Percentiles rank a stretch among this genome's conserved stretches.
Conservation (phyloP, 23 tunicate genomes). For the Halocynthia aurantium region DNA sequence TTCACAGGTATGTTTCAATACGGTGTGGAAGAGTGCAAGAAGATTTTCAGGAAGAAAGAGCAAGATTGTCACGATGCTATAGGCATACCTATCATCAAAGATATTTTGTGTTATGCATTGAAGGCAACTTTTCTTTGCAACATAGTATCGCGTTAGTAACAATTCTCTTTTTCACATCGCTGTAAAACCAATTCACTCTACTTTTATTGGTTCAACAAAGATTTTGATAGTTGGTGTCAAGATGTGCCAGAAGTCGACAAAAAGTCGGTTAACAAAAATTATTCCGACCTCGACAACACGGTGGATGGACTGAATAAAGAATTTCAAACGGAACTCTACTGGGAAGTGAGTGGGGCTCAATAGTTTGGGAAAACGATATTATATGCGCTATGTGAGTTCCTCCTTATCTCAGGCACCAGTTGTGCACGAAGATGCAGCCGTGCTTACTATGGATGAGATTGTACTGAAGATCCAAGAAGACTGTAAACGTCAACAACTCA, state of each 20-base stretch:
- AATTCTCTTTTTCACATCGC: not conserved
- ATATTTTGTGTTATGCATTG: constrained; percentile 32
- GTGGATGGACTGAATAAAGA: constrained; percentile 20
- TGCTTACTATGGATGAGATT: constrained; percentile 44
- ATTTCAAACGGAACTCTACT: constrained; percentile 27
- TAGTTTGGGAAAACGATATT: not conserved
- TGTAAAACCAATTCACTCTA: not conserved
- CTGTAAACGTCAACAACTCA: constrained; percentile 10
- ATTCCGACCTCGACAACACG: constrained; percentile 22
- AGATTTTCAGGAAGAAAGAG: constrained; percentile 24
- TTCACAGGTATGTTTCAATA: constrained; percentile 34
- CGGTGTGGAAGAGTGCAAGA: constrained; percentile 45
- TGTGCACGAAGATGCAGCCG: constrained; percentile 26
- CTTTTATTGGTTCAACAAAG: not conserved
- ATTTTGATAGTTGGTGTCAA: constrained; percentile 43
- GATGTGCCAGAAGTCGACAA: constrained; percentile 31
- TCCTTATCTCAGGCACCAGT: constrained; percentile 20
- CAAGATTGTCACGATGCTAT: constrained; percentile 41
- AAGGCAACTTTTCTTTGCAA: constrained; percentile 50
- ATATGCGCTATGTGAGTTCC: not conserved
- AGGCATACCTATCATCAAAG: constrained; percentile 37
- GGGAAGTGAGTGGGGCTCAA: constrained; percentile 36
- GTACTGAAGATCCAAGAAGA: constrained; percentile 30
- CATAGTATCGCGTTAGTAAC: constrained; percentile 31
- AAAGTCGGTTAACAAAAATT: constrained; percentile 30